Conservation (phyloP, 2,888 invertebrate species). For the Meghimatium bilineatum region DNA sequence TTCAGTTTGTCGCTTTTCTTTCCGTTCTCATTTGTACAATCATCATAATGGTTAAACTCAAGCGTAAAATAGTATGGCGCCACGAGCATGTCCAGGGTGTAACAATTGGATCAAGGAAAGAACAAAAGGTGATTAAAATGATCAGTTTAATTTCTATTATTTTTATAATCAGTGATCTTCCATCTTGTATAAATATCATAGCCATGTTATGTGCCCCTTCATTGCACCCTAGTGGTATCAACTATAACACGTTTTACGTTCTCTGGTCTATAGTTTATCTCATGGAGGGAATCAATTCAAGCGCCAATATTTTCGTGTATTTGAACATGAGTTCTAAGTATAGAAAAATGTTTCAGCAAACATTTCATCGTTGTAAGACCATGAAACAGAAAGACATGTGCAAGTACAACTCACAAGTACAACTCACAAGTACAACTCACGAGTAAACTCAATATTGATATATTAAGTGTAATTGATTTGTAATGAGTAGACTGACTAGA, state of each 20-base stretch:
- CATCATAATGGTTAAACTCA: constrained; percentile 21
- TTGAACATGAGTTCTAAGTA: constrained; percentile 6
- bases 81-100: not conserved
- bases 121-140: constrained; percentile 13
- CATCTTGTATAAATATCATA: constrained; percentile 9
- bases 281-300: not conserved
- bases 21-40: constrained; percentile 17
- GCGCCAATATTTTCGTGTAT: not conserved
- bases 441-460: no score
- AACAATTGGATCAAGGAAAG: not conserved
- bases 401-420: no score
- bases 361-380: no score
- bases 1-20: constrained; percentile 12
- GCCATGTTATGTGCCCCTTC: not conserved
- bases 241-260: not conserved
- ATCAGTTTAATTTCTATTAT: not conserved
- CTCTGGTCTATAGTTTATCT: not conserved
- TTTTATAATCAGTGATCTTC: constrained; percentile 27
- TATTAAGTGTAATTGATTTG: no score
- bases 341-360: not conserved
- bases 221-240: constrained; percentile 11
- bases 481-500: no score
- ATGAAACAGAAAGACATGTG: no score
- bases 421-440: no score
- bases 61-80: constrained; percentile 24